Percentiles rank a stretch among this genome's conserved stretches.
These are phyloP conservation scores for Polietes domitor DNA, from an alignment of 2,888 invertebrate genomes.

Conservation along the genomic window DNA sequence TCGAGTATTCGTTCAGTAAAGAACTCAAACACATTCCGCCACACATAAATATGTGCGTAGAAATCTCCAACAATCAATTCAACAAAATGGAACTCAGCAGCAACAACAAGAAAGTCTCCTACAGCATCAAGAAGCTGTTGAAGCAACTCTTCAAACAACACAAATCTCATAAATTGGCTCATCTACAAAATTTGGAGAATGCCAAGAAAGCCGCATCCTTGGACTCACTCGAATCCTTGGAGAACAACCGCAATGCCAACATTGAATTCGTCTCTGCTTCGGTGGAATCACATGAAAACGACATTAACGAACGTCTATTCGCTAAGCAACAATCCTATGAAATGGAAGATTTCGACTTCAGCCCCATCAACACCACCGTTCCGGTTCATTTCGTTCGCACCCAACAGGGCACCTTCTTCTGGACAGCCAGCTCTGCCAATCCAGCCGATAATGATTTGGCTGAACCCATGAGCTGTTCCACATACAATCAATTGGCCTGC, in stretches of 20 bases:
- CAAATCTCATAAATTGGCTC: slow-evolving; percentile 37
- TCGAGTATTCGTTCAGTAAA: slow-evolving; percentile 74
- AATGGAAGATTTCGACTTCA: slow-evolving; percentile 79
- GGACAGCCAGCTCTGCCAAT: slow-evolving; percentile 85
- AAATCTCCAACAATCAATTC: slow-evolving; percentile 69
- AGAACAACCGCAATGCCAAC: slow-evolving; percentile 76
- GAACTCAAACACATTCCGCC: slow-evolving; percentile 66
- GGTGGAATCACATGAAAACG: slow-evolving; percentile 76
- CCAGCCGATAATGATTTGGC: slow-evolving; percentile 78
- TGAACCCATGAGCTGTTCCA: slow-evolving; percentile 77
- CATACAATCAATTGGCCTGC: slow-evolving; percentile 77
- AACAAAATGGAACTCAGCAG: slow-evolving; percentile 66
- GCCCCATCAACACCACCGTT: slow-evolving; percentile 74
- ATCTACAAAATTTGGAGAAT: slow-evolving; percentile 72
- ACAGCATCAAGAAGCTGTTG: slow-evolving; percentile 85
- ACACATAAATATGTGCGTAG: slow-evolving; percentile 75
- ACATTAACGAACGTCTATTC: slow-evolving; percentile 76
- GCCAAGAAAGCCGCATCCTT: slow-evolving; percentile 73
- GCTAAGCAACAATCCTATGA: slow-evolving; percentile 69
- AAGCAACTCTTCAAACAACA: slow-evolving; percentile 86
- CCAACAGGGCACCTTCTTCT: slow-evolving; percentile 91
- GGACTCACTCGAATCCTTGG: slow-evolving; percentile 77
- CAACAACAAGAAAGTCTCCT: slow-evolving; percentile 79
- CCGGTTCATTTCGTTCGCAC: slow-evolving; percentile 91
- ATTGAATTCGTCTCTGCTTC: slow-evolving; percentile 77